A percentile compares a stretch with the other conserved stretches of the same genome.
These are phyloP conservation scores for Dasypolia templi DNA, from an alignment of 2,888 invertebrate genomes.

Conservation along the genomic window DNA sequence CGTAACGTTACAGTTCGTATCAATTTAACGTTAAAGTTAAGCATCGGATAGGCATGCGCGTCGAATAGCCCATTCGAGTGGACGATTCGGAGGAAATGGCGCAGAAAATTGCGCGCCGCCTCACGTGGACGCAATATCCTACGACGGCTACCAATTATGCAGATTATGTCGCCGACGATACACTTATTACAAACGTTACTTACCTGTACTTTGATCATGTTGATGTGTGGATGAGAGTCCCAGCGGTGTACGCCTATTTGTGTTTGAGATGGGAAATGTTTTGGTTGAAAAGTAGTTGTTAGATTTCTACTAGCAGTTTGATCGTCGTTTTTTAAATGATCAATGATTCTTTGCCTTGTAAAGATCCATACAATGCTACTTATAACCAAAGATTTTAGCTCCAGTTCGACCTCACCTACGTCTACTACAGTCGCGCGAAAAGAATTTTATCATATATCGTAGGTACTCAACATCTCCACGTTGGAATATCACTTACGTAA, in stretches of 20 bases:
- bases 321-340: neutral
- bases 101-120: conserved; percentile 89
- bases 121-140: conserved; percentile 89
- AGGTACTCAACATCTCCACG: no score
- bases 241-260: conserved; percentile 22
- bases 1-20: conserved; percentile 69
- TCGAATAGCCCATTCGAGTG: conserved; percentile 79
- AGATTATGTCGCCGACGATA: conserved; percentile 85
- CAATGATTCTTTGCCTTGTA: neutral
- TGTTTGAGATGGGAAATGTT: conserved; percentile 14
- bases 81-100: conserved; percentile 88
- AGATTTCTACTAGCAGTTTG: neutral
- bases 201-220: conserved; percentile 67
- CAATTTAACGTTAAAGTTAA: conserved; percentile 81
- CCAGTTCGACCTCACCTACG: no score
- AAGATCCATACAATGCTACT: no score
- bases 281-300: neutral
- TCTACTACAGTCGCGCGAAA: no score
- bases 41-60: conserved; percentile 74
- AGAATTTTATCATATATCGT: neutral
- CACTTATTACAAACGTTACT: conserved; percentile 79
- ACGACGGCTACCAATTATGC: conserved; percentile 89
- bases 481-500: neutral
- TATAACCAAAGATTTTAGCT: no score
- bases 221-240: conserved; percentile 32